These are phyloP conservation scores for Gasteruption jaculator DNA, from an alignment of 2,888 invertebrate genomes.

Conservation along the genomic window DNA sequence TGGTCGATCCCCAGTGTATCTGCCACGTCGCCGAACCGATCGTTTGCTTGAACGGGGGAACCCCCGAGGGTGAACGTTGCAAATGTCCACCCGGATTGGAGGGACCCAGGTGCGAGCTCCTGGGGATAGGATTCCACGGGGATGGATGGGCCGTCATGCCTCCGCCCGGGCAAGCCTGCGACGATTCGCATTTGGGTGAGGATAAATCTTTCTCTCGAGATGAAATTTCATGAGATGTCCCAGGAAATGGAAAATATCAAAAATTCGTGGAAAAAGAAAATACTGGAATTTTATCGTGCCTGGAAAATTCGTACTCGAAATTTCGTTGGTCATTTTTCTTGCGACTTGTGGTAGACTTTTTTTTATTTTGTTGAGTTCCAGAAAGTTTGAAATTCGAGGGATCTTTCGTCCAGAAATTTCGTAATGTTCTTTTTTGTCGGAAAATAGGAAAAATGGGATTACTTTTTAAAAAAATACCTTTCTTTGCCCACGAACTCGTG, in stretches of 20 bases:
- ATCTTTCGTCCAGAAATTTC: too few species aligned
- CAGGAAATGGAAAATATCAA: too few species aligned
- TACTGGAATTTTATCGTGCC: neutral
- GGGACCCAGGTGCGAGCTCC: slow-evolving; percentile 88
- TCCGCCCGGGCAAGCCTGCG: slow-evolving; percentile 75
- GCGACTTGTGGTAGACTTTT: too few species aligned
- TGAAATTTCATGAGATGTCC: too few species aligned
- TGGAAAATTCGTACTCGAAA: too few species aligned
- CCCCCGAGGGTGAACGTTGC: slow-evolving; percentile 62
- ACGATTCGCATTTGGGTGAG: slow-evolving; percentile 62
- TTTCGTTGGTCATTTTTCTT: too few species aligned
- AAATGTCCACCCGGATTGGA: slow-evolving; percentile 71
- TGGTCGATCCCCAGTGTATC: slow-evolving; percentile 74
- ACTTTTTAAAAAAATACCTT: too few species aligned
- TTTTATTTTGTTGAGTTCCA: too few species aligned
- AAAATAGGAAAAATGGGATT: too few species aligned
- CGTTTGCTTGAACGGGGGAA: slow-evolving; percentile 76
- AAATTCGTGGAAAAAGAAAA: neutral
- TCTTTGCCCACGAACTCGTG: too few species aligned
- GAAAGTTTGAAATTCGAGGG: slow-evolving; percentile 3
- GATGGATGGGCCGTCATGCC: slow-evolving; percentile 92
- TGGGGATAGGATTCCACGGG: slow-evolving; percentile 83
- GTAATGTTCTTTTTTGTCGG: too few species aligned
- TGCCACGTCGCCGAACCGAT: slow-evolving; percentile 59
- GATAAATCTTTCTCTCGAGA: slow-evolving; percentile 1